Evolutionary conservation across 1,140 invertebrate genomes (phyloP), one percentile per base, ranked within the genome.

Genomic region (Laupala kohalensis): DNA sequence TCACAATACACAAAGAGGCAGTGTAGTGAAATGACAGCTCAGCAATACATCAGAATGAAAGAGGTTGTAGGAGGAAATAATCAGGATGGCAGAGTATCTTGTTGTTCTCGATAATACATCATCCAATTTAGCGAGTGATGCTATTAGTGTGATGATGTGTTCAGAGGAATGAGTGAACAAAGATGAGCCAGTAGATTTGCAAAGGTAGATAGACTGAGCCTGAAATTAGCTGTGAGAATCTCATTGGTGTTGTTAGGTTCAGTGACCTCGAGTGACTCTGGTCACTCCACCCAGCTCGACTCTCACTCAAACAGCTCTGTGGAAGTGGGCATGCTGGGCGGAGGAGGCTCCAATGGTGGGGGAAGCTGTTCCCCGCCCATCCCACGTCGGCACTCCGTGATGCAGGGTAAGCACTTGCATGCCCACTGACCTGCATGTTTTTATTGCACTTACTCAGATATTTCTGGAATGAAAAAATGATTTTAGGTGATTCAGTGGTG

Each of bases 191-290:
- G 1, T 9, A 53, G 37, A 13, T 13, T 53, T 53, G 37, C 19
- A n/a, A n/a, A n/a, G n/a, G 37, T 53, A 13, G 37, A 0, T 53
- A 53, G 37, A 19, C 37, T 13, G 37, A 53, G 37, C 37, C 37
- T 2, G 37, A 19, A 53, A 13, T 19, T 53, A 53, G 37, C 37
- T 53, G 9, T 53, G 37, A 53, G 37, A 53, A 19, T 53, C 19
- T 53, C 37, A 53, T 53, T 53, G 37, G 37, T 53, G 27, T 68
- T 68, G 37, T 9, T 68, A 88, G 91, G 90, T 79, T 93, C 92
- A 70, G 87, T 92, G 74, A 92, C 91, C 73, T 93, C 91, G 74
- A 92, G 88, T 79, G 92, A 95, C 83, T 93, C 92, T 76, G 92
- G 92, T 77, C 90, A 91, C 79, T 91, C 90, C 72, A 91, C 90